Evolutionary conservation across 2,113 vertebrate genomes (phyloP).

Genomic region (Hemiscyllium ocellatum): DNA sequence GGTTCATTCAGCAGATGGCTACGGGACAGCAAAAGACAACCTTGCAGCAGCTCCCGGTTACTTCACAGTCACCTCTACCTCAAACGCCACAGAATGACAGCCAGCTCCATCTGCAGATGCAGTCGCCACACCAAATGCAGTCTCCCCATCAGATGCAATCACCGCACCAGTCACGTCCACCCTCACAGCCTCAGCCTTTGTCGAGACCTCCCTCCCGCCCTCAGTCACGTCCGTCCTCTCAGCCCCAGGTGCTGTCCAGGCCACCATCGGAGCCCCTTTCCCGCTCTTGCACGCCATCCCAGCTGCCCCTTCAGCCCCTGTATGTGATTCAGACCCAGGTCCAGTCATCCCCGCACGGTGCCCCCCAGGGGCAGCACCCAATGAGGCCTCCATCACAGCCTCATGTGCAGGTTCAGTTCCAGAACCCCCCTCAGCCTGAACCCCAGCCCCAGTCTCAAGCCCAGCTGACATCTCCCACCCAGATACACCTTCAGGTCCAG

Average conservation of each 20-base stretch:
- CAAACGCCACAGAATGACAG: background rate
- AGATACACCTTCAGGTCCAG: constrained; percentile 42
- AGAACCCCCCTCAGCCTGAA: constrained; percentile 43
- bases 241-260: constrained; percentile 50
- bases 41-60: background rate
- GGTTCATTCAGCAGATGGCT: background rate
- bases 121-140: constrained; percentile 70
- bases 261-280: constrained; percentile 57
- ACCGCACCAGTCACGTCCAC: constrained; percentile 65
- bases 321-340: constrained; percentile 76
- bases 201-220: constrained; percentile 54
- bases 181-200: constrained; percentile 62
- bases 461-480: constrained; percentile 40
- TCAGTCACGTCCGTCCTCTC: constrained; percentile 51
- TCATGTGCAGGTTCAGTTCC: constrained; percentile 41
- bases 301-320: constrained; percentile 58
- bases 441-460: constrained; percentile 42
- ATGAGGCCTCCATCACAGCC: constrained; percentile 44
- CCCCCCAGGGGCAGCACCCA: background rate
- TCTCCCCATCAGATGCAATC: constrained; percentile 61
- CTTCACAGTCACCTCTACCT: background rate
- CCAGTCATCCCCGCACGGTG: constrained; percentile 53
- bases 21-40: constrained; percentile 12
- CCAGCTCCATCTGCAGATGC: constrained; percentile 50
- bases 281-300: constrained; percentile 69